Percentiles rank a stretch among this genome's conserved stretches.
These are phyloP conservation scores for Litoditis marina DNA, from an alignment of 2,888 invertebrate genomes.

Conservation along the genomic window DNA sequence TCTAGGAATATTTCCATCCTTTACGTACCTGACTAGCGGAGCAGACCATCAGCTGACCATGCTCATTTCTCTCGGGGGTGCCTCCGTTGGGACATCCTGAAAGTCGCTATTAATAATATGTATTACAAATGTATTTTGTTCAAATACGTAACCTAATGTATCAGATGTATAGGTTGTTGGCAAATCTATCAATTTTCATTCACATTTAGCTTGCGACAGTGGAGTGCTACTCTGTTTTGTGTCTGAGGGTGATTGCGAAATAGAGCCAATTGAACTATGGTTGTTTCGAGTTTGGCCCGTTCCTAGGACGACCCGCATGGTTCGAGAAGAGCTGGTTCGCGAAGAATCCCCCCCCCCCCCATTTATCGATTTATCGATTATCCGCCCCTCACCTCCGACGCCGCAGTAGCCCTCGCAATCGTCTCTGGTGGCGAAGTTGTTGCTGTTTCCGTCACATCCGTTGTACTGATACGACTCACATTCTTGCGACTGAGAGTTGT, in stretches of 20 bases:
- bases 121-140: no score
- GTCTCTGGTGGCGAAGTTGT: constrained; percentile 59
- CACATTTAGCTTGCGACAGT: no score
- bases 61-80: constrained; percentile 57
- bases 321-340: background rate
- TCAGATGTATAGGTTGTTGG: no score
- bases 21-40: constrained; percentile 37
- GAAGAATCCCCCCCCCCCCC: no score
- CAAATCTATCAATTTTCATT: no score
- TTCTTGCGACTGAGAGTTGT: constrained; percentile 50
- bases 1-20: no score
- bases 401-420: constrained; percentile 53
- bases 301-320: no score
- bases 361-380: no score
- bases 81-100: constrained; percentile 57
- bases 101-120: background rate
- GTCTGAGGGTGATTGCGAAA: no score
- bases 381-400: constrained; percentile 31
- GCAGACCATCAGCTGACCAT: constrained; percentile 58
- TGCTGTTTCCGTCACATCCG: constrained; percentile 60
- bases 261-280: background rate
- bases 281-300: background rate
- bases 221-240: no score
- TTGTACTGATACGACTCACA: constrained; percentile 56
- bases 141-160: no score